Base-by-base conservation (phyloP, 2,113 vertebrate genomes). In the Sylvia atricapilla region DNA sequence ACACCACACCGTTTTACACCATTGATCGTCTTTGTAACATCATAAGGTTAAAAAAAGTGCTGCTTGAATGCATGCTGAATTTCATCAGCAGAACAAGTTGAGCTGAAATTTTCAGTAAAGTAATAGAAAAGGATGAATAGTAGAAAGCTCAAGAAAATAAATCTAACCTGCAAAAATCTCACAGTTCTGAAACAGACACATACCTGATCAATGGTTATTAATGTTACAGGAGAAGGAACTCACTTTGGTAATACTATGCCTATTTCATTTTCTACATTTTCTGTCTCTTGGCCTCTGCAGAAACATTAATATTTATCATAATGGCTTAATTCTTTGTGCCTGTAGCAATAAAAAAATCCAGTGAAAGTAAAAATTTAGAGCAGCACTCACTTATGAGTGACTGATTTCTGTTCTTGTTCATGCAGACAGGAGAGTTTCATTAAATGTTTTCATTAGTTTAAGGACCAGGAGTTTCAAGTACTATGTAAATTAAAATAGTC, bases 11-110 rank as follows among this genome's bases (percentile, higher is more conserved):
- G 7, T 70, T 90, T 77, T 60, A 64, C 41, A 21, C 2, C 1
- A 8, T 3, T 66, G 30, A 15, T 73, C 7, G 28, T 31, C 28
- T 28, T 1, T 39, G 6, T 46, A 41, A 41, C 9, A 24, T 15
- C 1, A 0, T 21, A n/a, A 22, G 11, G 20, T 37, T 66, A 15
- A 58, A 72, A 53, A 44, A 60, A 14, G 33, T 4, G 0, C 23
- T 28, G 1, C 11, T 31, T 87, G 49, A 89, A 75, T 16, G 20
- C 13, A 2, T 53, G 55, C 31, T 67, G 56, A 63, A 63, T 56
- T 68, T 44, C 55, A 49, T 28, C 63, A 83, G 31, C 63, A 88
- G 50, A 55, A 22, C 46, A 56, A 43, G 39, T 20, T 79, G 31
- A 46, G 21, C 37, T 69, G 58, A 10, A 20, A 8, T 62, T 86